These are phyloP conservation scores for Zoroaster sp. DNA, from an alignment of 53 echinoderm and acorn worm genomes.

Conservation along the genomic window DNA sequence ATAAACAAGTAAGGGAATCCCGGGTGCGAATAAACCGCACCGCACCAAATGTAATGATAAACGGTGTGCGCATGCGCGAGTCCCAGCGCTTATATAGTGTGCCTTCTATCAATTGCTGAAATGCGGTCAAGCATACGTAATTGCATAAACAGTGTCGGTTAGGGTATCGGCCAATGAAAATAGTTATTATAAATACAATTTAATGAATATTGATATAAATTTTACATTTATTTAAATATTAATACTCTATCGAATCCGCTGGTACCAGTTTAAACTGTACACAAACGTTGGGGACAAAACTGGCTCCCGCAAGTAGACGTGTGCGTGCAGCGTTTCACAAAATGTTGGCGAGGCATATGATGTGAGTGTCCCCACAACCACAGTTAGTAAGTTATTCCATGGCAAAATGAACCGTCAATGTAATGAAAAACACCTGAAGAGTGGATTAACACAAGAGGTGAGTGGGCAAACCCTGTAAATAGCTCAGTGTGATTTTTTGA, in stretches of 20 bases:
- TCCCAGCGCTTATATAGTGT: background rate
- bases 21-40: background rate
- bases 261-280: background rate
- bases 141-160: background rate
- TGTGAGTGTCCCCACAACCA: background rate
- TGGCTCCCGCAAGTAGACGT: background rate
- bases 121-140: background rate
- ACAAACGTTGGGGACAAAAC: background rate
- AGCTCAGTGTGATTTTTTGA: background rate
- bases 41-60: background rate
- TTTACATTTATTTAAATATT: background rate
- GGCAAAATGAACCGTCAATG: background rate
- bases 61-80: background rate
- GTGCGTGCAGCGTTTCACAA: background rate
- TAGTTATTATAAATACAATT: background rate
- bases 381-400: background rate
- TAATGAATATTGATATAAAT: slow-evolving; percentile 1
- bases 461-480: slow-evolving; percentile 1
- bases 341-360: background rate
- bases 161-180: slow-evolving; percentile 1
- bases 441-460: background rate
- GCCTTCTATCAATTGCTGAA: background rate
- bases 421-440: background rate
- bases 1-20: background rate
- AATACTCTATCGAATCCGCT: background rate